These are phyloP conservation scores for Zoanthus sansibaricus DNA, from an alignment of 92 coral and sea anemone species.

Conservation along the genomic window DNA sequence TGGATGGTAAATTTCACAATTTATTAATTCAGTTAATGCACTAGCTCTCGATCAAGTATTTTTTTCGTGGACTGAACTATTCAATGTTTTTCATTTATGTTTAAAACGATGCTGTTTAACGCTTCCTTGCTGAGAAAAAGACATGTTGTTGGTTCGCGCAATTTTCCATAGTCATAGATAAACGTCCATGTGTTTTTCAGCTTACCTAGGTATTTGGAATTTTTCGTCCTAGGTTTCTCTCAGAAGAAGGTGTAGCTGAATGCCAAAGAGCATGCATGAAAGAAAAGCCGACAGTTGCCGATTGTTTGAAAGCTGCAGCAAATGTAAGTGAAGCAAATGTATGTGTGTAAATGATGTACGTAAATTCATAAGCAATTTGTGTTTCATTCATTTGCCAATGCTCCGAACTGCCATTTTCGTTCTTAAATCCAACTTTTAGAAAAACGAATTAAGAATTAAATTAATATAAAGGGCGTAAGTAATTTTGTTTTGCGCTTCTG, in stretches of 20 bases:
- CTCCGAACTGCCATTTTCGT: not conserved
- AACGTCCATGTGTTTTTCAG: constrained; percentile 35
- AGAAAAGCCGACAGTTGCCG: constrained; percentile 82
- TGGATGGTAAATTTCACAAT: constrained; percentile 80
- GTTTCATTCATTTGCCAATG: not conserved
- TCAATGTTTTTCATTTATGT: constrained; percentile 21
- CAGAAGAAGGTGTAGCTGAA: constrained; percentile 93
- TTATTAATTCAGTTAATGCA: not conserved
- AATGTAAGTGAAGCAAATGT: constrained; percentile 74
- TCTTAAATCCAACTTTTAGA: not conserved
- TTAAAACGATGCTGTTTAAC: constrained; percentile 28
- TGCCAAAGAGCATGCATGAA: constrained; percentile 85
- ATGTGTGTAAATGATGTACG: constrained; percentile 1
- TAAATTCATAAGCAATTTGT: constrained; percentile 32
- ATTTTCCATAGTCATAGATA: constrained; percentile 7
- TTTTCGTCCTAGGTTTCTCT: constrained; percentile 82
- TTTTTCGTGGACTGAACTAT: constrained; percentile 10
- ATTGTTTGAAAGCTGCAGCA: constrained; percentile 87
- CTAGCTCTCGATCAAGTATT: constrained; percentile 19
- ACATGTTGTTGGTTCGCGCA: constrained; percentile 54
- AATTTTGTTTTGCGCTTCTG: constrained; percentile 29
- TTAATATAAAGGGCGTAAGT: constrained; percentile 41
- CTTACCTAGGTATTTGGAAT: not conserved
- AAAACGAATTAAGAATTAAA: not conserved
- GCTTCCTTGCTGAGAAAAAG: constrained; percentile 50